A percentile compares a stretch with the other conserved stretches of the same genome.
These are phyloP conservation scores for Callospermophilus lateralis DNA, from an alignment of 2,113 vertebrate genomes.

Conservation along the genomic window DNA sequence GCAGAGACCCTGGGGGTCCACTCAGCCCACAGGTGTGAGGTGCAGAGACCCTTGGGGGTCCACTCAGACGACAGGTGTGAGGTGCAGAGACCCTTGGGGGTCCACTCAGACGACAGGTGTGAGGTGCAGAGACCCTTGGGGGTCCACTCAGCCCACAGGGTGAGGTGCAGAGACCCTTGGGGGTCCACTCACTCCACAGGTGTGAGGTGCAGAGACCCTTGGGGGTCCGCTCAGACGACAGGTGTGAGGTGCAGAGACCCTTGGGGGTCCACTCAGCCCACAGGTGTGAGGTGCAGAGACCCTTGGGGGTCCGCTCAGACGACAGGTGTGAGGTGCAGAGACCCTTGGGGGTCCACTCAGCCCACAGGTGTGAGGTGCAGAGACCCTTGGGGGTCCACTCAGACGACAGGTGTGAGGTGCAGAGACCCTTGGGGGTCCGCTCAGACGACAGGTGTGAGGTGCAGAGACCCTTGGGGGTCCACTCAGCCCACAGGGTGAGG, in stretches of 20 bases:
- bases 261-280: accelerated
- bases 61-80: accelerated
- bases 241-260: accelerated
- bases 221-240: accelerated
- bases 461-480: too few species aligned
- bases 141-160: accelerated
- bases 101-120: accelerated
- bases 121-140: too few species aligned
- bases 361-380: accelerated
- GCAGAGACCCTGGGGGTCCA: too few species aligned
- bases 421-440: too few species aligned
- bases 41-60: too few species aligned
- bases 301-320: too few species aligned
- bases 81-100: too few species aligned
- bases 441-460: accelerated
- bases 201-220: accelerated
- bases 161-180: too few species aligned
- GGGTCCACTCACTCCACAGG: accelerated
- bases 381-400: too few species aligned
- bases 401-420: accelerated
- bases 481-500: accelerated
- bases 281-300: accelerated
- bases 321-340: accelerated
- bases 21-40: accelerated
- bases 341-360: too few species aligned